These are phyloP conservation scores for Antedon mediterranea DNA, from an alignment of 53 echinoderm and acorn worm species.

Conservation along the genomic window DNA sequence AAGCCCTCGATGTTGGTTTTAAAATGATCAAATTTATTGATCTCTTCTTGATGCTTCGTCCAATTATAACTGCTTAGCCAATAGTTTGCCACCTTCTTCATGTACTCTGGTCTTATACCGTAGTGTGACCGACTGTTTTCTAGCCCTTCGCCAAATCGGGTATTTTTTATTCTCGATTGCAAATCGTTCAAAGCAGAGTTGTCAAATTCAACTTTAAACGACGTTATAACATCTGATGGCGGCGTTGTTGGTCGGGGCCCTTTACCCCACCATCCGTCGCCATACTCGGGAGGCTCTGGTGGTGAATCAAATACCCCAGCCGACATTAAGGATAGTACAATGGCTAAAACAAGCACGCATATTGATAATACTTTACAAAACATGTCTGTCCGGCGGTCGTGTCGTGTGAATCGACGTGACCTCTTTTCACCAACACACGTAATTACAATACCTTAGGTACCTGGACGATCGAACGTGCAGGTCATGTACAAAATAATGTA, in stretches of 20 bases:
- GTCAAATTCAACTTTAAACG: constrained; percentile 31
- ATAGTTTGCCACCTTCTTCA: constrained; percentile 52
- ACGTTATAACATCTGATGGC: constrained; percentile 34
- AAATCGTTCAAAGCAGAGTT: constrained; percentile 30
- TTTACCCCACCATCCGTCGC: constrained; percentile 79
- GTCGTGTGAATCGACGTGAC: too few species aligned
- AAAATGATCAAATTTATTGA: constrained; percentile 55
- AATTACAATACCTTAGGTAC: too few species aligned
- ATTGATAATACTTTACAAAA: background rate
- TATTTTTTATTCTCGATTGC: constrained; percentile 7
- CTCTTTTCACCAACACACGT: too few species aligned
- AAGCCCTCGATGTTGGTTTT: constrained; percentile 83
- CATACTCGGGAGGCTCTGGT: constrained; percentile 35
- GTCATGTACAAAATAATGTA: too few species aligned
- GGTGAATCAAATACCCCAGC: constrained; percentile 24
- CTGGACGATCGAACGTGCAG: too few species aligned
- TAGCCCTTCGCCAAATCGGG: constrained; percentile 48
- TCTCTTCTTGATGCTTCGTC: constrained; percentile 39
- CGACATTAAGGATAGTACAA: background rate
- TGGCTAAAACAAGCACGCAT: background rate
- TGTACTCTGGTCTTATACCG: constrained; percentile 54
- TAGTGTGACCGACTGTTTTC: constrained; percentile 50
- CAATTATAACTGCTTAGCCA: constrained; percentile 58
- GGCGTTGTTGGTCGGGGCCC: constrained; percentile 22
- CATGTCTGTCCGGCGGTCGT: too few species aligned